Conservation (phyloP, 1,140 invertebrate genomes). For the silkworm (Bombyx mori) region ASM3026992v2 NC_085128.1:2826501-2827000, state of each 20-base stretch:
- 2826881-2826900: no score
- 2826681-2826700: conserved; percentile 64
- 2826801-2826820: no score
- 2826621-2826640: conserved; percentile 60
- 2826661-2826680: conserved; percentile 59
- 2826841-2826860: no score
- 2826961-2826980: no score
- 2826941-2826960: no score
- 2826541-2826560: conserved; percentile 50
- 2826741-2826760: background rate
- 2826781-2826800: no score
- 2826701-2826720: conserved; percentile 63
- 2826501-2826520: conserved; percentile 41
- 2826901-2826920: no score
- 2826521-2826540: conserved; percentile 25
- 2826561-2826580: conserved; percentile 60
- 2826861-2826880: no score
- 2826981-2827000: no score
- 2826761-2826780: no score
- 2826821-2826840: no score
- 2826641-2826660: conserved; percentile 69
- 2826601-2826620: conserved; percentile 62
- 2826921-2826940: no score
- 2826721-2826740: conserved; percentile 53
- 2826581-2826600: conserved; percentile 65